phyloP scores from a whole-genome alignment of 2,113 vertebrate species.

The Leptobrachium leishanense region DNA sequence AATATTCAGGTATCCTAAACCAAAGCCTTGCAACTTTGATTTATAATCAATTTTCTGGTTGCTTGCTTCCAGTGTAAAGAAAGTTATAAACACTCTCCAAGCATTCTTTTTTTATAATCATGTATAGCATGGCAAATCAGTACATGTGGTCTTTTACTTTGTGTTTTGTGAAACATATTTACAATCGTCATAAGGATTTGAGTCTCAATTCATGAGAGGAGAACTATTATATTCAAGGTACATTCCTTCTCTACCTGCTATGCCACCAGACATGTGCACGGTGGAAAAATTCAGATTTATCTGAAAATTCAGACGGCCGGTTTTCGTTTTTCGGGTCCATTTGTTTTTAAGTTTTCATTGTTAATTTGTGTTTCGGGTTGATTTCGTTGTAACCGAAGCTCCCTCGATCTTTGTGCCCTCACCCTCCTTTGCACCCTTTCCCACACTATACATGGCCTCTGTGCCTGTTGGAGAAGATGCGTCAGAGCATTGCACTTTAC shows the following conservation, averaged over 20 bases:
- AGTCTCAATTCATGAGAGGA: background rate
- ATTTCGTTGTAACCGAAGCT: too few relatives aligned
- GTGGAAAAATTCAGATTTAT: too few relatives aligned
- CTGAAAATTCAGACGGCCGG: too few relatives aligned
- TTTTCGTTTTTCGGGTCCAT: too few relatives aligned
- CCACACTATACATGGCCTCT: too few relatives aligned
- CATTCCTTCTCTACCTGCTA: too few relatives aligned
- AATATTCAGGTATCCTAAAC: background rate
- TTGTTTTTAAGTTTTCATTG: too few relatives aligned
- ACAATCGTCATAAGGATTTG: background rate
- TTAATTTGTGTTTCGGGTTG: too few relatives aligned
- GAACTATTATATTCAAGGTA: too few relatives aligned
- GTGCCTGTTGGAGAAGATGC: slow-evolving; percentile 83
- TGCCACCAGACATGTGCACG: too few relatives aligned
- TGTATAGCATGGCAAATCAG: background rate
- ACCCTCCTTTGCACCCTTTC: too few relatives aligned
- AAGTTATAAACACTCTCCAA: background rate
- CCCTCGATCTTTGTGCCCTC: too few relatives aligned
- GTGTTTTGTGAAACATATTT: background rate
- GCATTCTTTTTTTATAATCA: background rate
- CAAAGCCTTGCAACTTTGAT: background rate
- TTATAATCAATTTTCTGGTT: slow-evolving; percentile 6
- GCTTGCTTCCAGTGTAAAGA: background rate
- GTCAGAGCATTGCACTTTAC: slow-evolving; percentile 91
- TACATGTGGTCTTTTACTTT: background rate